Evolutionary conservation across 1,140 invertebrate species (phyloP).

Genomic region (Prorops nasuta): DNA sequence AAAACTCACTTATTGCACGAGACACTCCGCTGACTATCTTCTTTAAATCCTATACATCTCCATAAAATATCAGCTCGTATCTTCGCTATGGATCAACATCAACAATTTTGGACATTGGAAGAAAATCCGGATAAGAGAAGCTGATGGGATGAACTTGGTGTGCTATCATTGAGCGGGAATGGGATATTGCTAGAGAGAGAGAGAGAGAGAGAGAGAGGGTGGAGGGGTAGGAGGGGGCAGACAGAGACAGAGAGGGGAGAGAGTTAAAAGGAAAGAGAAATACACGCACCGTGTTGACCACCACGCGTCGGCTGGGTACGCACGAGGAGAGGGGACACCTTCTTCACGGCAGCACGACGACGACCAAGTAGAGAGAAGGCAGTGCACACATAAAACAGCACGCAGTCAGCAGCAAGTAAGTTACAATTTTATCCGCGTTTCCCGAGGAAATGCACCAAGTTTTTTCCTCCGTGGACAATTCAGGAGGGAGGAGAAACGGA

Average conservation of each 20-base stretch:
- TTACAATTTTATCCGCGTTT: too few species aligned
- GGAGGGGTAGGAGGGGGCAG: background rate
- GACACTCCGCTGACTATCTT: too few species aligned
- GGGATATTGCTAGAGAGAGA: conserved; percentile 5
- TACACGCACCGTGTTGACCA: conserved; percentile 37
- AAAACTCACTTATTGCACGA: too few species aligned
- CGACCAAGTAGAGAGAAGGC: background rate
- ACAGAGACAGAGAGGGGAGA: background rate
- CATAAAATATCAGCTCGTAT: too few species aligned
- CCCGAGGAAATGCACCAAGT: too few species aligned
- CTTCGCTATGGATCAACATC: too few species aligned
- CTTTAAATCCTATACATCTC: too few species aligned
- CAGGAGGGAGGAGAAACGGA: background rate
- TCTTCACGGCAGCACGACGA: conserved; percentile 15
- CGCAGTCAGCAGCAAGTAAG: background rate
- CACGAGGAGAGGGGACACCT: conserved; percentile 22
- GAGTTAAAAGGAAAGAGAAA: conserved; percentile 8
- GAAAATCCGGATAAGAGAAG: background rate
- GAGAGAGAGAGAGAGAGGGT: conserved; percentile 12
- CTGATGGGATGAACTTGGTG: background rate
- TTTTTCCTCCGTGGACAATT: too few species aligned
- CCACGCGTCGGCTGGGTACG: conserved; percentile 27
- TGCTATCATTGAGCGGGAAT: too few species aligned
- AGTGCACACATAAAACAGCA: conserved; percentile 4
- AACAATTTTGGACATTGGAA: too few species aligned